phyloP scores from a whole-genome alignment of 92 coral and sea anemone species.

The Zoanthus sansibaricus region DNA sequence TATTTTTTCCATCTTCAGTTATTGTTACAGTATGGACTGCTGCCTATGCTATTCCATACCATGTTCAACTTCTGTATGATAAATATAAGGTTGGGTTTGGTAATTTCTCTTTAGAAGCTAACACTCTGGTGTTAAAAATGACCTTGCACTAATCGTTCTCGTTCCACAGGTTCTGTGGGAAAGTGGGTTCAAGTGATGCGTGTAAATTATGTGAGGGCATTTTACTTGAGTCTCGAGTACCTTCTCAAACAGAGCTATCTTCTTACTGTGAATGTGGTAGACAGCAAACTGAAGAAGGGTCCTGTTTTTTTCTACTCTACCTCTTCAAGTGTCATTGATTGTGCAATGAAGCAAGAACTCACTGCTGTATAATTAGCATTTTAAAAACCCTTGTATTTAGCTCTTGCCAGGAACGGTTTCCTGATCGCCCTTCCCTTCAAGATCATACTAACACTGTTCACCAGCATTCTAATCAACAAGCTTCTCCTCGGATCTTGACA shows the following conservation, averaged over 20 bases:
- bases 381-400: background rate
- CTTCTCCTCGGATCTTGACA: background rate
- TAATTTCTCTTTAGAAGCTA: conserved; percentile 59
- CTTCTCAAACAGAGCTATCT: background rate
- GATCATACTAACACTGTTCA: background rate
- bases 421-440: background rate
- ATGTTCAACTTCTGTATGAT: conserved; percentile 56
- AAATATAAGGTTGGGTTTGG: conserved; percentile 67
- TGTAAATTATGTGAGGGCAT: conserved; percentile 69
- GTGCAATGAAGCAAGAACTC: conserved; percentile 11
- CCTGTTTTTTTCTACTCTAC: background rate
- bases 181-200: conserved; percentile 74
- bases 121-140: conserved; percentile 64
- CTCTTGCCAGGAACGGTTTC: conserved; percentile 18
- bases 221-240: conserved; percentile 46
- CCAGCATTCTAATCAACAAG: background rate
- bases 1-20: conserved; percentile 47
- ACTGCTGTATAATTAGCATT: conserved; percentile 10
- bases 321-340: background rate
- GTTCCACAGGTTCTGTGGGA: conserved; percentile 47
- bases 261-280: conserved; percentile 12
- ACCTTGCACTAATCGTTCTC: conserved; percentile 54
- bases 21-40: conserved; percentile 70
- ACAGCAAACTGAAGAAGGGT: background rate
- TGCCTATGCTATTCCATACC: conserved; percentile 70